Evolutionary conservation across 2,113 vertebrate genomes (phyloP).

Genomic region (Heterotilapia buettikoferi): DNA sequence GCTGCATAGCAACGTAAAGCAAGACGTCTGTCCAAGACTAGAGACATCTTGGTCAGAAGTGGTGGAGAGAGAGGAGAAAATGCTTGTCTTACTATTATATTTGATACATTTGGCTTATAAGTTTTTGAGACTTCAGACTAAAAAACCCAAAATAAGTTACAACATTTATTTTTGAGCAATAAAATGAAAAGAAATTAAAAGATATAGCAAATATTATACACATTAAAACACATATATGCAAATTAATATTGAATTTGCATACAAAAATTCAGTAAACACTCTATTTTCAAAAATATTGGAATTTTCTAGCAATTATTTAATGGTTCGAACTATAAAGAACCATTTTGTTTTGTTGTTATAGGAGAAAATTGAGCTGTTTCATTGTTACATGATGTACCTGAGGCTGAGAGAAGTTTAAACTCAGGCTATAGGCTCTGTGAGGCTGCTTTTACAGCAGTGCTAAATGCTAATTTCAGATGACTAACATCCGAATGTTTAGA

Average conservation of each 20-base stretch:
- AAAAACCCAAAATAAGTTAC: neutral
- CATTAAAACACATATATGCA: neutral
- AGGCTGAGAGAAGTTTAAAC: neutral
- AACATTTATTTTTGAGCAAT: neutral
- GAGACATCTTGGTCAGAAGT: neutral
- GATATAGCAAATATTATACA: neutral
- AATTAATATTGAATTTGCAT: neutral
- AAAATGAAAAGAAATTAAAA: neutral
- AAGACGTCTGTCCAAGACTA: neutral
- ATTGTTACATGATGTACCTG: neutral
- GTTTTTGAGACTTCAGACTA: neutral
- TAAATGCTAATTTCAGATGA: neutral
- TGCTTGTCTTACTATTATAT: neutral
- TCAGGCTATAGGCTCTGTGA: neutral
- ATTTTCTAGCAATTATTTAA: neutral
- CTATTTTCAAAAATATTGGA: neutral
- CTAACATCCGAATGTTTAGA: neutral
- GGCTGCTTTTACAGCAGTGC: neutral
- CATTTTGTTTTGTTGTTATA: neutral
- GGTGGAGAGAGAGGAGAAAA: neutral
- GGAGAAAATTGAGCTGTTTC: neutral
- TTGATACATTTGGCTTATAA: neutral
- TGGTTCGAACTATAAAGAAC: neutral
- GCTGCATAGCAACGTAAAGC: neutral
- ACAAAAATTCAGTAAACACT: neutral